Conservation (phyloP, 2,113 vertebrate species). For the Felis catus region DNA sequence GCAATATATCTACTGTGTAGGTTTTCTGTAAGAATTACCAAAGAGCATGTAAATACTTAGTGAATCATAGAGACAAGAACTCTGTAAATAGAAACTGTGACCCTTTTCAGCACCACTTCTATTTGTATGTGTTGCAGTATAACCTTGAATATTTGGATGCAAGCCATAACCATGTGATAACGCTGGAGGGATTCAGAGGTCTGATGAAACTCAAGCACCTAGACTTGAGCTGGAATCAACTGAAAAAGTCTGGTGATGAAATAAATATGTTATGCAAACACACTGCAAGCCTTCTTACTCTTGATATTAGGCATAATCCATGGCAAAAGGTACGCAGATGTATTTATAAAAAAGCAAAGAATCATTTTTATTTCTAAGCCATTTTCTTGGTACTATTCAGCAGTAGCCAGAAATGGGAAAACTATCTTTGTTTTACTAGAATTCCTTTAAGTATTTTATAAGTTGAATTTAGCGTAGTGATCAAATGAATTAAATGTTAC, state of each 20-base stretch:
- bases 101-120: neutral
- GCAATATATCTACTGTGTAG: neutral
- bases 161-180: conserved; percentile 87
- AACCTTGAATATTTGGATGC: conserved; percentile 88
- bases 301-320: conserved; percentile 87
- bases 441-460: conserved; percentile 13
- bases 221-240: conserved; percentile 89
- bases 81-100: neutral
- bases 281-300: conserved; percentile 79
- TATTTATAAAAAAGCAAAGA: neutral
- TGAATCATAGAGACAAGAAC: conserved; percentile 3
- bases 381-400: neutral
- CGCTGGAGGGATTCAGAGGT: conserved; percentile 85
- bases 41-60: neutral
- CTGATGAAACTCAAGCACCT: conserved; percentile 87
- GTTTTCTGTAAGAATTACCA: conserved; percentile 20
- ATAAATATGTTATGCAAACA: conserved; percentile 86
- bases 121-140: conserved; percentile 80
- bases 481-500: neutral
- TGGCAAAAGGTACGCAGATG: conserved; percentile 83
- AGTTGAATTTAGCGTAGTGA: neutral
- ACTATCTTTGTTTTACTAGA: neutral
- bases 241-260: conserved; percentile 86
- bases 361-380: conserved; percentile 28
- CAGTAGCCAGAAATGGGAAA: neutral